Evolutionary conservation across 2,888 invertebrate genomes (phyloP), one percentile per base, ranked within the genome.

Genomic region (Apotomis betuletana): DNA sequence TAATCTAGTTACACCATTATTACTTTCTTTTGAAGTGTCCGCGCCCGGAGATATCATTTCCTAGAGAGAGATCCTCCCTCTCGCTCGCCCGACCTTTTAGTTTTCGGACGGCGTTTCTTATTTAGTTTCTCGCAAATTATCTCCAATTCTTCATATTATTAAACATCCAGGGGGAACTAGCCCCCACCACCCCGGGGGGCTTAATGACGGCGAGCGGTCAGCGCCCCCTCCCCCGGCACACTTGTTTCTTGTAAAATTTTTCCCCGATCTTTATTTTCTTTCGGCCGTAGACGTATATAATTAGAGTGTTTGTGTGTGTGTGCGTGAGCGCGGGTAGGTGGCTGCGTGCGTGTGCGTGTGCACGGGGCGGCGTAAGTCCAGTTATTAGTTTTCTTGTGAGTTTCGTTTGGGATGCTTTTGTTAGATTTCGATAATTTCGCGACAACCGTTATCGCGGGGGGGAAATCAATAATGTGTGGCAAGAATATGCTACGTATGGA

Each of bases 91-190:
- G 86, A 88, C 91, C 92, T 91, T 92, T 92, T 92, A 92, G 91
- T 93, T 92, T 91, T 92, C 92, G 89, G 87, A 87, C 88, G 85
- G 83, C 92, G 91, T 91, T 92, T 92, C 92, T 93, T 93, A 93
- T 93, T 93, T 93, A 93, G 93, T 93, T 93, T 92, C 92, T 91
- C 92, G 92, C 93, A 93, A 93, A 93, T 93, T 93, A 93, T 93
- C 92, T 92, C 93, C 93, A 92, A 93, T 93, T 93, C 93, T 92
- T 93, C 93, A 93, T 93, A 93, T 93, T 92, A 93, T 93, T 93
- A 93, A 92, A 92, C 93, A 92, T 91, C 92, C 85, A 81, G 91
- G 92, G 89, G 87, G 89, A 90, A 88, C 89, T 89, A 89, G 84
- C 87, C 87, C 82, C 89, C 87, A 81, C 64, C 55, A 55, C 57